Evolutionary conservation across 2,888 invertebrate species (phyloP).

Genomic region (Dioctria linearis): DNA sequence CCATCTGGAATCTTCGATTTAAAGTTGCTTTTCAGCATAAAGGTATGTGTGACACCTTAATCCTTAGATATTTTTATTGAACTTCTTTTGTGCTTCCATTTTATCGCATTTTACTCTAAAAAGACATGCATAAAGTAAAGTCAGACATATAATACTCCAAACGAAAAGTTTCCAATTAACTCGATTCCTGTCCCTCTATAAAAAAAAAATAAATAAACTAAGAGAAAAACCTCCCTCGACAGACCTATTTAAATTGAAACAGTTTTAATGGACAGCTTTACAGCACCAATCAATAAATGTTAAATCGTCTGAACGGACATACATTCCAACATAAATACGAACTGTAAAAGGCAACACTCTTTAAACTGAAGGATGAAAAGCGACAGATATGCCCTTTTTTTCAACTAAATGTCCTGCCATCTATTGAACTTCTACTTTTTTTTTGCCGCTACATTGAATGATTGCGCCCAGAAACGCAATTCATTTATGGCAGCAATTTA

Average conservation of each 20-base stretch:
- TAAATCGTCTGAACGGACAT: not conserved
- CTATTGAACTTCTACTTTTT: slow-evolving; percentile 1
- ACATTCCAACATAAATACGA: not conserved
- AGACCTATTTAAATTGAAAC: not conserved
- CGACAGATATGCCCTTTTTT: not conserved
- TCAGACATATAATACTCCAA: not conserved
- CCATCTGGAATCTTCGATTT: too few relatives aligned
- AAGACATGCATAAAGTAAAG: too few relatives aligned
- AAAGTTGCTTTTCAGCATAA: too few relatives aligned
- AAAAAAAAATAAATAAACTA: not conserved
- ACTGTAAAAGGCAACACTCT: too few relatives aligned
- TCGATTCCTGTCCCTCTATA: not conserved
- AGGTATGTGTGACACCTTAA: too few relatives aligned
- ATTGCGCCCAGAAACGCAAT: slow-evolving; percentile 16
- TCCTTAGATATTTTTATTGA: too few relatives aligned
- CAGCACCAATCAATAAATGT: slow-evolving; percentile 1
- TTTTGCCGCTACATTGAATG: not conserved
- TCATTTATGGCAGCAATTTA: slow-evolving; percentile 53
- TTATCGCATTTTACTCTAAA: too few relatives aligned
- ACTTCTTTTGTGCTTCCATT: too few relatives aligned
- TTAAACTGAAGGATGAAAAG: not conserved
- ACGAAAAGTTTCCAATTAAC: slow-evolving; percentile 9
- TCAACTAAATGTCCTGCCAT: not conserved
- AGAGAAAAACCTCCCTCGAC: too few relatives aligned
- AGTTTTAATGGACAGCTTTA: not conserved